These are phyloP conservation scores for Polymixis flavicincta DNA, from an alignment of 2,888 invertebrate species.

Conservation along the genomic window DNA sequence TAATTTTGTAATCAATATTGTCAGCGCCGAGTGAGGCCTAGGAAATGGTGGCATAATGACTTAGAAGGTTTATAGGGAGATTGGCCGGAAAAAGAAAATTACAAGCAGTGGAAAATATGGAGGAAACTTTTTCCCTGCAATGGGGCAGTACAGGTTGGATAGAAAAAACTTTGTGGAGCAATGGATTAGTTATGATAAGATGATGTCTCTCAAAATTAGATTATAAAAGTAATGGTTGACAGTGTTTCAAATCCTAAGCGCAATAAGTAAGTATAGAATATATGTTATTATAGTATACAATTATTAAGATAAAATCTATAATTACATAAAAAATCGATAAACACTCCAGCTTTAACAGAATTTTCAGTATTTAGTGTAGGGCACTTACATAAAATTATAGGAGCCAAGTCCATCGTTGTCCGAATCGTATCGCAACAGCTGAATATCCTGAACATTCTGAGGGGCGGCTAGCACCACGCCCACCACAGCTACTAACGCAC, in stretches of 20 bases:
- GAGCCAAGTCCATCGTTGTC: slow-evolving; percentile 84
- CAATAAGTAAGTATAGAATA: neutral
- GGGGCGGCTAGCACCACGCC: slow-evolving; percentile 75
- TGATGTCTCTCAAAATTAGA: neutral
- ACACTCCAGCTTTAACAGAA: neutral
- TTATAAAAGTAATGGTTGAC: neutral
- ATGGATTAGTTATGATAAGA: neutral
- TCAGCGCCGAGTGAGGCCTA: neutral
- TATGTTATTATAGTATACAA: too few relatives aligned
- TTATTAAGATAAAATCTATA: neutral
- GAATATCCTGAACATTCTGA: slow-evolving; percentile 78
- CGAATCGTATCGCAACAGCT: slow-evolving; percentile 78
- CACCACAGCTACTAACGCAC: slow-evolving; percentile 80
- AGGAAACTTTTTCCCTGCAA: neutral
- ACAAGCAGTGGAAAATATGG: too few relatives aligned
- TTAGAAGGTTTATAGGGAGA: neutral
- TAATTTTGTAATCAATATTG: neutral
- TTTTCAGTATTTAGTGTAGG: neutral
- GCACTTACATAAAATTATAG: slow-evolving; percentile 80
- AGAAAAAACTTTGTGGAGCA: neutral
- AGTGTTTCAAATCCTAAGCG: too few relatives aligned
- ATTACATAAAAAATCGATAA: neutral
- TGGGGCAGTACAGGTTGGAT: neutral
- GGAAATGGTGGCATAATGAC: neutral
- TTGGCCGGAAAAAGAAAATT: neutral